A percentile compares a stretch with the other conserved stretches of the same genome.
Evolutionary conservation across 2,797 vertebrate genomes (phyloP).

Genomic region (Tokudaia tokunoshimensis): DNA sequence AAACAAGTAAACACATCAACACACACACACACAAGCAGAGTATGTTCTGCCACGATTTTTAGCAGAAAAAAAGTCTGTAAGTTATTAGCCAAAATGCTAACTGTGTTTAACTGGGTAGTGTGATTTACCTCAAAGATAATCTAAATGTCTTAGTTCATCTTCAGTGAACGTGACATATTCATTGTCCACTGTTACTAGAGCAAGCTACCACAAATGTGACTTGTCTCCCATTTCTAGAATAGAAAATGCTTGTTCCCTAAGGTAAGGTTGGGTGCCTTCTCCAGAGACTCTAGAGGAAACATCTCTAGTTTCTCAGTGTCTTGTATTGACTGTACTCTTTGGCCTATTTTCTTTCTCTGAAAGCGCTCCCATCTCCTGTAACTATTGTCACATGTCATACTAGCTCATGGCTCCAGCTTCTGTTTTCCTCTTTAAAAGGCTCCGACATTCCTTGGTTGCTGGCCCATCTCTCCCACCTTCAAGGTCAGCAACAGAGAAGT

Average conservation of each 20-base stretch:
- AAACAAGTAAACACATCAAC: background rate
- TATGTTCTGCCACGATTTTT: background rate
- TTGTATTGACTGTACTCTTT: background rate
- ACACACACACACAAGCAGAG: background rate
- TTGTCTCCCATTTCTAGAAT: slow-evolving; percentile 26
- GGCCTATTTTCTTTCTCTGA: background rate
- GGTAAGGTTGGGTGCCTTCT: background rate
- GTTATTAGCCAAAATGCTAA: slow-evolving; percentile 47
- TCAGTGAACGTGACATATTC: background rate
- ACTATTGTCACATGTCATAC: background rate
- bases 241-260: background rate
- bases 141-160: background rate
- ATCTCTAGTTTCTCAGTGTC: background rate
- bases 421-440: background rate
- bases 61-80: background rate
- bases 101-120: background rate
- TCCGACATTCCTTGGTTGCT: background rate
- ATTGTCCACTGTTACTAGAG: background rate
- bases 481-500: background rate
- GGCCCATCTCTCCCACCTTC: background rate
- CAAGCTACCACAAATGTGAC: background rate
- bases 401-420: background rate
- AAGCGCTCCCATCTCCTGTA: background rate
- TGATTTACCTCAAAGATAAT: background rate
- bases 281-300: background rate